Percentiles rank a stretch among this genome's conserved stretches.
These are phyloP conservation scores for Cheilosia variabilis DNA, from an alignment of 2,888 invertebrate species.

Conservation along the genomic window DNA sequence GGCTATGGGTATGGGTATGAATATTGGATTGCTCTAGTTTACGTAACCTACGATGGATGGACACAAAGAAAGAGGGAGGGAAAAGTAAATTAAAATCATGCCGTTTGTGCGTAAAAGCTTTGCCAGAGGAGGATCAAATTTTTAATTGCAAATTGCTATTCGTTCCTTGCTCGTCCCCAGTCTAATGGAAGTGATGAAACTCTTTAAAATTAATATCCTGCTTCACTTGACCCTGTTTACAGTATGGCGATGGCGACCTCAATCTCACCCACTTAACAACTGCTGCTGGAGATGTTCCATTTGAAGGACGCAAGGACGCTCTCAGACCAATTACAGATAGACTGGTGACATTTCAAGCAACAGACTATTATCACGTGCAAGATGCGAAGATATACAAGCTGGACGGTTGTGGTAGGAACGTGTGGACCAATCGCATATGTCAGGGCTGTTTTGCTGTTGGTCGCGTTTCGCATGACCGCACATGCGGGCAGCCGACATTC, in stretches of 20 bases:
- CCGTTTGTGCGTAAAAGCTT: conserved; percentile 37
- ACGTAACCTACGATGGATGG: not conserved
- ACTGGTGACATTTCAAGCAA: conserved; percentile 21
- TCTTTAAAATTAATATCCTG: conserved; percentile 12
- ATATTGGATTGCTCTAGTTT: not conserved
- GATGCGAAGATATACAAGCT: not conserved
- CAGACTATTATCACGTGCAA: conserved; percentile 29
- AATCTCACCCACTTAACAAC: conserved; percentile 13
- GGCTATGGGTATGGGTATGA: not conserved
- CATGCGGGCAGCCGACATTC: conserved; percentile 12
- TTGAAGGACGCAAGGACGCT: not conserved
- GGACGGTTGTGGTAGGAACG: not conserved
- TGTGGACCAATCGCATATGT: conserved; percentile 42
- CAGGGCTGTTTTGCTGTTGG: not conserved
- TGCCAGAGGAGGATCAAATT: conserved; percentile 14
- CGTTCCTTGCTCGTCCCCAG: not conserved
- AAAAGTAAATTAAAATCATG: conserved; percentile 38
- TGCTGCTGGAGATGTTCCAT: not conserved
- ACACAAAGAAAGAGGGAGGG: no score
- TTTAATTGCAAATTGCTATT: conserved; percentile 24
- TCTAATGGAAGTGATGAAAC: not conserved
- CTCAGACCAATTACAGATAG: conserved; percentile 11
- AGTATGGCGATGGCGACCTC: not conserved
- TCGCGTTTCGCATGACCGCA: conserved; percentile 32
- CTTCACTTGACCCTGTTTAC: conserved; percentile 10